Conservation (phyloP, 2,888 invertebrate species). For the Calephelis perditalis region DNA sequence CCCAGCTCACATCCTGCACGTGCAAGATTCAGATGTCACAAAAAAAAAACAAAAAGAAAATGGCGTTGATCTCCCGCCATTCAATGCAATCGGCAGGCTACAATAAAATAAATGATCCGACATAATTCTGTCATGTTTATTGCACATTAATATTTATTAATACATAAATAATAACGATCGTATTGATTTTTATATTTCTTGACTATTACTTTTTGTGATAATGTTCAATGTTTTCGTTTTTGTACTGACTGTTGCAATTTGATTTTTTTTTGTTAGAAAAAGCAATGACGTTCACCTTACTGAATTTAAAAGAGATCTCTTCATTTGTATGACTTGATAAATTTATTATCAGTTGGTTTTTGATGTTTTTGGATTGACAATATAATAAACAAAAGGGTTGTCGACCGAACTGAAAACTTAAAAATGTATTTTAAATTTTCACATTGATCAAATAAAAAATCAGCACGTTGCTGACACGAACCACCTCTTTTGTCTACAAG, state of each 20-base stretch:
- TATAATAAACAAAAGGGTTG: too few relatives aligned
- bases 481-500: too few relatives aligned
- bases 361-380: too few relatives aligned
- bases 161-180: constrained; percentile 28
- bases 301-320: not conserved
- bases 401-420: too few relatives aligned
- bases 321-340: not conserved
- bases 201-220: not conserved
- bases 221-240: not conserved
- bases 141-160: constrained; percentile 32
- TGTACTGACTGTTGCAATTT: not conserved
- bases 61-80: constrained; percentile 45
- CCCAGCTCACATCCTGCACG: constrained; percentile 49
- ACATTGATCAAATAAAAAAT: too few relatives aligned
- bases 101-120: constrained; percentile 57
- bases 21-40: constrained; percentile 41
- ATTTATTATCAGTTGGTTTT: too few relatives aligned
- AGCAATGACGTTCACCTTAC: not conserved
- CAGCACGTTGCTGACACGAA: too few relatives aligned
- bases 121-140: constrained; percentile 46
- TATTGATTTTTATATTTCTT: constrained; percentile 27
- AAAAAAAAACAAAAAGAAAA: constrained; percentile 39
- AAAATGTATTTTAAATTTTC: too few relatives aligned
- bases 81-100: constrained; percentile 59
- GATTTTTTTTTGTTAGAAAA: not conserved